phyloP scores from a whole-genome alignment of 2,113 vertebrate species.

The Erythrolamprus reginae region DNA sequence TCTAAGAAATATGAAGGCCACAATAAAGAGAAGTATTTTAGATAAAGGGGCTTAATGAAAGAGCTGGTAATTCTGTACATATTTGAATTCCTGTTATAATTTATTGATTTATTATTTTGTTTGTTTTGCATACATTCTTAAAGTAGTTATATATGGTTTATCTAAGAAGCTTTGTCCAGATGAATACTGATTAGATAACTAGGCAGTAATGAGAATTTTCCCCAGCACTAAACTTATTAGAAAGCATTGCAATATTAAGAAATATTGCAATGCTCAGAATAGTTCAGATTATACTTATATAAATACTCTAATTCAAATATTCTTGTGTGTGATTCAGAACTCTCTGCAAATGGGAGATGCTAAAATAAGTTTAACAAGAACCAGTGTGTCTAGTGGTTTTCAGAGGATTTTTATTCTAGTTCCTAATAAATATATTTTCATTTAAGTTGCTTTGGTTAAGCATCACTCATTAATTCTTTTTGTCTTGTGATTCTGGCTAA shows the following conservation, averaged over 20 bases:
- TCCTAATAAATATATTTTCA: neutral
- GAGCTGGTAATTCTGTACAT: slow-evolving; percentile 29
- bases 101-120: slow-evolving; percentile 36
- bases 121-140: neutral
- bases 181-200: neutral
- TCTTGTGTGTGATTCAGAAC: neutral
- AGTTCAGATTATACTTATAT: neutral
- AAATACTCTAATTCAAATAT: neutral
- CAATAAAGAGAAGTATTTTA: slow-evolving; percentile 21
- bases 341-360: neutral
- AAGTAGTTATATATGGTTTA: neutral
- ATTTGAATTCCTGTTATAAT: slow-evolving; percentile 30
- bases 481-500: neutral
- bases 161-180: neutral
- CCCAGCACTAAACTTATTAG: neutral
- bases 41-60: slow-evolving; percentile 25
- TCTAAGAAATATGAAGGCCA: slow-evolving; percentile 14
- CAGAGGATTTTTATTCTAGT: neutral
- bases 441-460: neutral
- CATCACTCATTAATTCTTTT: neutral
- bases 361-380: neutral
- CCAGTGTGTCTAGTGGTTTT: neutral
- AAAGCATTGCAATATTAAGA: neutral
- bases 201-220: neutral
- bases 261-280: neutral